A percentile compares a stretch with the other conserved stretches of the same genome.
Evolutionary conservation across 2,113 vertebrate genomes (phyloP).

Genomic region (Pan paniscus): DNA sequence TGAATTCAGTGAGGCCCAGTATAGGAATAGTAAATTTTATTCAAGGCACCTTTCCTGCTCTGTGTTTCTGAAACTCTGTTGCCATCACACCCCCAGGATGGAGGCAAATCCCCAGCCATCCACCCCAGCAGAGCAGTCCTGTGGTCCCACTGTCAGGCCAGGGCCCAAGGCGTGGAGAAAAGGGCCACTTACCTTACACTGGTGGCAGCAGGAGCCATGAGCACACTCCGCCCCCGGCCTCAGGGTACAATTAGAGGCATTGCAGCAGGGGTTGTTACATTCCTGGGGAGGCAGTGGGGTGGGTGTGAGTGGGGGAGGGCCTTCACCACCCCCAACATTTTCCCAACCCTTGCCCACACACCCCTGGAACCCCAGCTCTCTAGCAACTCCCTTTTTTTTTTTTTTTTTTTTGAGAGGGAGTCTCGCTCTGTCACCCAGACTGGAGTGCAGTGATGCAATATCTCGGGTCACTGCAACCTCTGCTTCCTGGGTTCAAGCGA

Average conservation of each 20-base stretch:
- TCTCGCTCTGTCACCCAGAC: background rate
- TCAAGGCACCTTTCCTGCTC: background rate
- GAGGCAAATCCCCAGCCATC: background rate
- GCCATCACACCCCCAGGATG: background rate
- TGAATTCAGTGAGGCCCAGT: background rate
- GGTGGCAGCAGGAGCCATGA: conserved; percentile 94
- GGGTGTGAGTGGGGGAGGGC: background rate
- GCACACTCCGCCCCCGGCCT: conserved; percentile 92
- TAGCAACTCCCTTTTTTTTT: background rate
- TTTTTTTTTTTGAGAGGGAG: background rate
- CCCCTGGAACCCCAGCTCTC: background rate
- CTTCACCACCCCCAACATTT: background rate
- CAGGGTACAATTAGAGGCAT: conserved; percentile 94
- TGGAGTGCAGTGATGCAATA: no score
- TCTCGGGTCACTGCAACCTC: background rate
- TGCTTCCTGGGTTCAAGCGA: background rate
- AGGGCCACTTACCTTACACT: conserved; percentile 90
- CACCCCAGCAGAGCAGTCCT: background rate
- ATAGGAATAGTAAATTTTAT: background rate
- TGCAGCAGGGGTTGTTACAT: conserved; percentile 94
- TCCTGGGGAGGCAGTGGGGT: conserved; percentile 84
- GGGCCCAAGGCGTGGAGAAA: background rate
- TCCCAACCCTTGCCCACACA: background rate
- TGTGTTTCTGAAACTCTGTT: background rate
- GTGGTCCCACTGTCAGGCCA: no score